Evolutionary conservation across 2,797 vertebrate species (phyloP), one percentile per base, ranked within the genome.

Genomic region (Myioborus miniatus): DNA sequence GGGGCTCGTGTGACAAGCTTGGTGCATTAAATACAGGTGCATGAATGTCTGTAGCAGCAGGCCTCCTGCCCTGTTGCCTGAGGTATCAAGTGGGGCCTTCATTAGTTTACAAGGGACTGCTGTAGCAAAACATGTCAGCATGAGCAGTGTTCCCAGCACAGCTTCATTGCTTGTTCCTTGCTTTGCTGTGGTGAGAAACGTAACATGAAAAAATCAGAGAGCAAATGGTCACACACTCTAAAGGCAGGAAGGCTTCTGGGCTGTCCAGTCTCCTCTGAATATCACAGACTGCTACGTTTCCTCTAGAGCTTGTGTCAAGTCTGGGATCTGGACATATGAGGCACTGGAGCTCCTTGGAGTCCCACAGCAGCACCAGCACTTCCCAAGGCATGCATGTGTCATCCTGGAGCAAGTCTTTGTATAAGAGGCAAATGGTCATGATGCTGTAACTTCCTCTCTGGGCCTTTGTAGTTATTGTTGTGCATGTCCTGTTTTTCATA

Each of bases 401-500:
- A 13, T 62, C 43, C 19, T 39, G 36, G 29, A 72, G 26, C 23
- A 74, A 77, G 53, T 5, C 26, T 92, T 79, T 84, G 70, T 84
- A 4, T 44, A 63, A 3, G 13, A 27, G n/a, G 50, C 43, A 55
- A 92, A 37, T 0, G 0, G 36, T 82, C 50, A 56, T 2, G 1
- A 19, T 55, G 59, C 8, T 63, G 67, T 84, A 60, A 84, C 83
- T 95, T 95, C 89, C 74, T 63, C 63, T 77, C 59, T 23, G 19
- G 32, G 34, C 10, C 41, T 78, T n/a, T 77, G 75, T 68, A 74
- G 60, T 79, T 87, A 87, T 59, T 94, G 92, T 75, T 89, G 44
- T 43, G 36, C n/a, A 34, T 70, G 53, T 77, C 87, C 64, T 83
- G 64, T 67, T 94, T 83, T 70, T 67, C 69, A 14, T 85, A 83